Percentiles rank a stretch among this genome's conserved stretches.
phyloP scores from a whole-genome alignment of 1,140 invertebrate species.

The Tetramorium simillimum region DNA sequence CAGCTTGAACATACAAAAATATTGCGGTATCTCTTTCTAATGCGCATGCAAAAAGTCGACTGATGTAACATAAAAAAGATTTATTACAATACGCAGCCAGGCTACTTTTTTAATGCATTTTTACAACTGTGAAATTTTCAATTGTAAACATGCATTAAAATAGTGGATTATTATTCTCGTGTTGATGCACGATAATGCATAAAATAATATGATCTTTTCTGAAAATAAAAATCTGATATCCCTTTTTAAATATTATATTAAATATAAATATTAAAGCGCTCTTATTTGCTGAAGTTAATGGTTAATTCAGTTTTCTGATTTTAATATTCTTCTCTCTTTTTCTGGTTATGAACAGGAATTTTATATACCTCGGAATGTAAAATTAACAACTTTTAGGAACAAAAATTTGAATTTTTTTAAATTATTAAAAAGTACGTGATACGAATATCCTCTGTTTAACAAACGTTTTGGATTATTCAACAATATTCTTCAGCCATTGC shows the following conservation, averaged over 20 bases:
- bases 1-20: conserved; percentile 22
- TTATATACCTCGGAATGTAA: not conserved
- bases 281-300: not conserved
- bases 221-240: not conserved
- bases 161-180: not conserved
- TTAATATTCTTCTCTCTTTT: not conserved
- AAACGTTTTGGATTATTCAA: not conserved
- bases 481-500: not conserved
- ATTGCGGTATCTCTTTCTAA: not conserved
- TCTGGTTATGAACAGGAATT: not conserved
- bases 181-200: not conserved
- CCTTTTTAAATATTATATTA: not conserved
- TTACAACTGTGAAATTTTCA: too few species aligned
- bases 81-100: not conserved
- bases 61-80: not conserved
- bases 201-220: not conserved
- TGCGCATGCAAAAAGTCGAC: not conserved
- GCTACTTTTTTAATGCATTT: too few species aligned
- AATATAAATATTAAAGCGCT: not conserved
- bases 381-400: not conserved
- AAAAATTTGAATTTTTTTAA: conserved; percentile 8
- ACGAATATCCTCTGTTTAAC: not conserved
- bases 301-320: not conserved
- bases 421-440: not conserved
- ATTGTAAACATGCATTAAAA: not conserved